phyloP scores from a whole-genome alignment of 2,113 vertebrate species.

The Sapajus apella region DNA sequence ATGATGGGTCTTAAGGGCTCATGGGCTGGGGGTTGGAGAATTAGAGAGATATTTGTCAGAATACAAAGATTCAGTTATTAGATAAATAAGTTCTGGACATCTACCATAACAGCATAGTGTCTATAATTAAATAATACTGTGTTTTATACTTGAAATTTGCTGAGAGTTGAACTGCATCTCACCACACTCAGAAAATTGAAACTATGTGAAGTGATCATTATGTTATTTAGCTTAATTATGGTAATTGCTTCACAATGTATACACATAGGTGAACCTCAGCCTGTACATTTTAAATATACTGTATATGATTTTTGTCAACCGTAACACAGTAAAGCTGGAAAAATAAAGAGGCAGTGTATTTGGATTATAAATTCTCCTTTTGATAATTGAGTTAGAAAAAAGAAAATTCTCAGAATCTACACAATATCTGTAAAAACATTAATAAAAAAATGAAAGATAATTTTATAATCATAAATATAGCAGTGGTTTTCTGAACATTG shows the following conservation, averaged over 20 bases:
- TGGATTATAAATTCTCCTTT: not conserved
- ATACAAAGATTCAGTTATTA: not conserved
- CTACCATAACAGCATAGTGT: not conserved
- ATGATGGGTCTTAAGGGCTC: accelerated
- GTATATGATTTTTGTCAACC: not conserved
- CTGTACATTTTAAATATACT: not conserved
- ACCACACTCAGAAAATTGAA: not conserved
- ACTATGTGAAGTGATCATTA: not conserved
- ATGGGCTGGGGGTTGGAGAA: accelerated
- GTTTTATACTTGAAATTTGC: not conserved
- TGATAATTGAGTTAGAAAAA: not conserved
- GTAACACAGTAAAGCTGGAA: not conserved
- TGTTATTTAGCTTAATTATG: not conserved
- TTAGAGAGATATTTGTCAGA: no score
- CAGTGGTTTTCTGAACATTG: accelerated
- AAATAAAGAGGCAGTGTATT: no score
- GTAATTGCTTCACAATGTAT: not conserved
- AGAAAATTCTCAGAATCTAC: not conserved
- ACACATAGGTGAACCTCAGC: not conserved
- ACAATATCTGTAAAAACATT: not conserved
- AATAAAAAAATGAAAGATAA: not conserved
- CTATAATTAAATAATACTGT: not conserved
- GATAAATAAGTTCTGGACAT: not conserved
- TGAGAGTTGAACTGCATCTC: not conserved
- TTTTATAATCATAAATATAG: not conserved